Base-by-base conservation (phyloP, 2,797 vertebrate genomes). In the Poecilia gillii region DNA sequence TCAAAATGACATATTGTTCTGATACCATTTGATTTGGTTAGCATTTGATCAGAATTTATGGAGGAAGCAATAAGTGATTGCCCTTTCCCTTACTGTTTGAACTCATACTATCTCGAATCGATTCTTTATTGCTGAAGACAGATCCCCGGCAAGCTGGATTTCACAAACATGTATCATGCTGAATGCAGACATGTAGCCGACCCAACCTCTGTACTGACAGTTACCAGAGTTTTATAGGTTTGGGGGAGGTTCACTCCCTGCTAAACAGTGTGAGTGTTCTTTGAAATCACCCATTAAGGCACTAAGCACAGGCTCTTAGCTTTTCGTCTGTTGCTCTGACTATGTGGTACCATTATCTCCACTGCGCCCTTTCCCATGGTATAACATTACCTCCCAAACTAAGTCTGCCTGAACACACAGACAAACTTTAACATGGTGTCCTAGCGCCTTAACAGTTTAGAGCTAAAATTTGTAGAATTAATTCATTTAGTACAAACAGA, bases 231-330 rank as follows among this genome's bases (percentile, higher is more conserved):
- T 95, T 94, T 93, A 94, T 92, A 87, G 92, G 83, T 89, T 84
- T 81, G 84, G 83, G 68, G 90, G 91, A 93, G 89, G 87, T 85
- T 84, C 90, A 86, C 87, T 91, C 75, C 81, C 88, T 74, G 90
- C 86, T 93, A 91, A 93, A 93, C 91, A 93, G 79, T 84, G 75
- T 88, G 90, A 94, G 88, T 91, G 92, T 87, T 90, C 92, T 90
- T 94, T 94, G 87, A 95, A 91, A 91, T 87, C 83, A 66, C 90
- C 91, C 89, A 93, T 95, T 94, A 95, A 91, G 59, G 79, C 88
- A 90, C 92, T 93, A 91, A 95, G 93, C 87, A 92, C 87, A 84
- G 76, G 85, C 93, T 94, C 87, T 93, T 89, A 84, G 88, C 72
- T 88, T 57, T 12, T 84, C 81, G 79, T 84, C 88, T 88, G 89